Evolutionary conservation across 2,888 invertebrate genomes (phyloP).

Genomic region (Linnaemya tessellans): DNA sequence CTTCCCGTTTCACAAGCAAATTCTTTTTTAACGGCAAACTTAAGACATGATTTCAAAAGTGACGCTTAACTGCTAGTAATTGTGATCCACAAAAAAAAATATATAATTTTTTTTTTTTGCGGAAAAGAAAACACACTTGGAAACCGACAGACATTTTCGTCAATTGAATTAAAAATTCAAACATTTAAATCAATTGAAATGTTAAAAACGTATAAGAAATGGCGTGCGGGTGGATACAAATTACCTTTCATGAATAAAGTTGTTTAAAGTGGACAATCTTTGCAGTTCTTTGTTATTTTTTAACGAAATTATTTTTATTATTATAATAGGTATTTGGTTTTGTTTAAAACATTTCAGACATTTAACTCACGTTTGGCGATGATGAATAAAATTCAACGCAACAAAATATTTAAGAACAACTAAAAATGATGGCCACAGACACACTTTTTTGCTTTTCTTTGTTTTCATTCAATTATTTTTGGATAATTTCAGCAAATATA

Average conservation of each 20-base stretch:
- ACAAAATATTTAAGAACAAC: slow-evolving; percentile 13
- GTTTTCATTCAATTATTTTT: not conserved
- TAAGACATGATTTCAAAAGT: not conserved
- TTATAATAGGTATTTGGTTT: not conserved
- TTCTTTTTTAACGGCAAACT: too few relatives aligned
- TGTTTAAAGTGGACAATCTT: slow-evolving; percentile 38
- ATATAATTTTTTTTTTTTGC: not conserved
- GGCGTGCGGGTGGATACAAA: slow-evolving; percentile 27
- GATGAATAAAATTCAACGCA: slow-evolving; percentile 17
- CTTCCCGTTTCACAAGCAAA: too few relatives aligned
- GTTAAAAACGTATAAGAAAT: not conserved
- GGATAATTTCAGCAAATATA: not conserved
- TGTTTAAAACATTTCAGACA: slow-evolving; percentile 19
- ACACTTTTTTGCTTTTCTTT: not conserved
- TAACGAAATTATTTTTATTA: not conserved
- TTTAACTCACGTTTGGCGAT: slow-evolving; percentile 46
- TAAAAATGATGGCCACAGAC: not conserved
- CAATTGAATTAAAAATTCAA: not conserved
- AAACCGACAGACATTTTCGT: not conserved
- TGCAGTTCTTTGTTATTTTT: not conserved
- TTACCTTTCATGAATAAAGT: slow-evolving; percentile 57
- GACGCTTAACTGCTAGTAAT: not conserved
- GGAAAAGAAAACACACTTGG: not conserved
- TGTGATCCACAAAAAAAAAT: not conserved
- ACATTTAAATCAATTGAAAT: slow-evolving; percentile 5